Evolutionary conservation across 2,888 invertebrate genomes (phyloP), one percentile per base, ranked within the genome.

Genomic region (Fragum sueziense): DNA sequence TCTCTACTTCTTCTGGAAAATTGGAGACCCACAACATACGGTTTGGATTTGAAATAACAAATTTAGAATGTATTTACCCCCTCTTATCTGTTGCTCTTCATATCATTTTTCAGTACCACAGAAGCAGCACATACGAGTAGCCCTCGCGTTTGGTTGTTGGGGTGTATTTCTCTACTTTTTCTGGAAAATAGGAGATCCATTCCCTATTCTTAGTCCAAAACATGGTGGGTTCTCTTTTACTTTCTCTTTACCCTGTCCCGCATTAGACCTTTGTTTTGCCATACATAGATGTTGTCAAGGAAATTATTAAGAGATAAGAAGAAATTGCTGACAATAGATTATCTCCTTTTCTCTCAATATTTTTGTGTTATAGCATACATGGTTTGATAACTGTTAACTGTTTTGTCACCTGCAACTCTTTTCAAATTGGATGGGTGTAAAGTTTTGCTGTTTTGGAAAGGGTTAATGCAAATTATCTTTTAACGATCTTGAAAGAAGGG

Each of bases 141-240:
- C 97, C 27, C 93, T 98, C 76, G 97, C 98, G 2, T 94, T 97
- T 80, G 93, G 96, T 70, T 95, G 96, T 0, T 99, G 99, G 97
- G 95, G 97, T 82, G 95, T 96, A 73, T 99, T 98, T 92, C 95
- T 99, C 31, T 97, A 98, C 91, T 96, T 98, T 90, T 98, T 99
- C 92, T 99, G 99, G 99, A 98, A 99, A 94, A 95, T 99, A 80
- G 99, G 99, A 0, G 99, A 99, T 94, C 99, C 99, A 0, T 99
- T 99, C 93, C 99, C 99, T 4, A 97, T 99, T 89, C 94, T 98
- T 33, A 99, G 97, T 93, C 97, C 98, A 1, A 98, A 98, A 91
- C 97, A 99, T 94, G 98, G 99, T 93, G 86, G 87, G 88, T 84
- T 41, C 3, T 57, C 4, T 11, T 22, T 17, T 22, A n/a, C n/a